Conservation (phyloP, 2,113 vertebrate species). For the Dipodomys merriami region DNA sequence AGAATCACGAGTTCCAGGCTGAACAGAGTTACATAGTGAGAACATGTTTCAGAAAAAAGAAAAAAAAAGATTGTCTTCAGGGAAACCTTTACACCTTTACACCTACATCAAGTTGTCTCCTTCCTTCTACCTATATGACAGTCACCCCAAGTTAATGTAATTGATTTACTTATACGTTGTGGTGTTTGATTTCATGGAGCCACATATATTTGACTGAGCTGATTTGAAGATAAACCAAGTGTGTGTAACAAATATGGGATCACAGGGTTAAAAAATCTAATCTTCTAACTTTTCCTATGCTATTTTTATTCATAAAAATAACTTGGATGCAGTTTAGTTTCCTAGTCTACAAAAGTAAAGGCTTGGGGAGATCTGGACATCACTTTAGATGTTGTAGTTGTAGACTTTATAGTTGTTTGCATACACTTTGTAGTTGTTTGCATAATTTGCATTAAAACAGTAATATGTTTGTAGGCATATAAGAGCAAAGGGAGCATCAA, state of each 20-base stretch:
- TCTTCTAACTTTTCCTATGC: not conserved
- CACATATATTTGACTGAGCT: not conserved
- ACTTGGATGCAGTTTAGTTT: not conserved
- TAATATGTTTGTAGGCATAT: not conserved
- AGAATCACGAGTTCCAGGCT: no score
- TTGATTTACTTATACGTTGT: not conserved
- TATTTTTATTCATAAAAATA: not conserved
- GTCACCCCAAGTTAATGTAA: not conserved
- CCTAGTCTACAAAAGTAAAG: not conserved
- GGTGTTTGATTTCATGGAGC: not conserved
- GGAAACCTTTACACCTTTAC: not conserved
- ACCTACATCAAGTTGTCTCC: not conserved
- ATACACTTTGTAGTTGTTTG: not conserved
- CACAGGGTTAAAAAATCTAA: not conserved
- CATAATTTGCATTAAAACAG: not conserved
- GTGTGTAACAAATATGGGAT: not conserved
- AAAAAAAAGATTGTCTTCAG: not conserved
- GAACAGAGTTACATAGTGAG: no score
- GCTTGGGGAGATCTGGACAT: not conserved
- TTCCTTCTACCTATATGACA: not conserved
- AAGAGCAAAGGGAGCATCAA: not conserved
- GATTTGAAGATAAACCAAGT: constrained; percentile 13
- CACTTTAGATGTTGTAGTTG: not conserved
- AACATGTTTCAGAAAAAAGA: not conserved
- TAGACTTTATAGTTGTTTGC: not conserved